Base-by-base conservation (phyloP, 2,888 invertebrate species). In the Drosophila lutescens region DNA sequence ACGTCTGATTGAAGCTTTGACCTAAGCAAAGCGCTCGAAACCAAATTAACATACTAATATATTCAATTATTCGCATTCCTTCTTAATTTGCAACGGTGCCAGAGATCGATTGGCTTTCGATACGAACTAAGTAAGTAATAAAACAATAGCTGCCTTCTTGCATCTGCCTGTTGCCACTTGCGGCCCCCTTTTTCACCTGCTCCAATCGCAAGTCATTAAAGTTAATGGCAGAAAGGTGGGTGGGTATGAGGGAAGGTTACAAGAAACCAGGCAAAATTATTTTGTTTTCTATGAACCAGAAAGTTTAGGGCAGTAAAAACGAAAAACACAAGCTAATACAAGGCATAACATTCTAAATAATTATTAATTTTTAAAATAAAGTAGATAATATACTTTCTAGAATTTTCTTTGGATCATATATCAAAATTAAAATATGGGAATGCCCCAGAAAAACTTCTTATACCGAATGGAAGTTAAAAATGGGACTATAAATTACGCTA, bases 1-100 rank as follows among this genome's bases (percentile, higher is more conserved):
- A 9, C 38, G 46, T n/a, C 66, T 54, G 66, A 66, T 66, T 66
- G 54, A 66, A 66, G 36, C 66, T 56, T 70, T 70, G 71, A 61
- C 71, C 54, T 49, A 38, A 55, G 34, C 51, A 56, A 68, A 46
- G 55, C 58, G 61, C 36, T 23, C 17, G 20, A 30, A 51, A 4
- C 41, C n/a, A 65, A 79, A 80, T 80, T 78, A 67, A 20, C 81
- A 76, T 76, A 70, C 74, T 70, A 78, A 76, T 70, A 63, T 63
- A 71, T 78, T 72, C 72, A 78, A 78, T 75, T 77, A 75, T 44
- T 68, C 36, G n/a, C n/a, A 63, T 63, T 74, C 60, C 60, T 47
- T 46, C 40, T 30, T 30, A 54, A 59, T 77, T 66, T 71, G 47
- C 58, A 56, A 56, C 56, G 43, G 58, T 57, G 34, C 23, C 32